Conservation (phyloP, 1,140 invertebrate genomes). For the Rhagoletis zephyria region DNA sequence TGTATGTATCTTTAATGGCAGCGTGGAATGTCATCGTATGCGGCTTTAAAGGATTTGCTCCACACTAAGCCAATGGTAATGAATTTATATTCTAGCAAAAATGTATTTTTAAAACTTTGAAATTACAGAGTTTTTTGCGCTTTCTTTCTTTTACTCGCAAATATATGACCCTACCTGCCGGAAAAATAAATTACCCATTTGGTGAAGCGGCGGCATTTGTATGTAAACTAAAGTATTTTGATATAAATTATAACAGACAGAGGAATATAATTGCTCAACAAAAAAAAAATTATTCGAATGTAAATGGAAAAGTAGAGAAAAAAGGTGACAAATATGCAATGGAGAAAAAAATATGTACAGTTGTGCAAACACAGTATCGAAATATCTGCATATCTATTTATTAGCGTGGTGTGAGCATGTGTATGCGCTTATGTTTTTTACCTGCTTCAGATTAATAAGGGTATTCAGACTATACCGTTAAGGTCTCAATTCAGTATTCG, state of each 20-base stretch:
- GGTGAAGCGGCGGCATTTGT: background rate
- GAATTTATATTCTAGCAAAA: conserved; percentile 13
- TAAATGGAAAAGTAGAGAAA: background rate
- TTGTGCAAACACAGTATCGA: background rate
- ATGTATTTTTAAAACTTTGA: conserved; percentile 18
- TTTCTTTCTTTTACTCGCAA: background rate
- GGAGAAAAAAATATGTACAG: background rate
- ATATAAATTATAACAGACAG: conserved; percentile 45
- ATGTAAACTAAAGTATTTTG: background rate
- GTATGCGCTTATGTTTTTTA: background rate
- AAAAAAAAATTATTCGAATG: background rate
- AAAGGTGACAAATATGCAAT: background rate
- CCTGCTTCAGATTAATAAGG: background rate
- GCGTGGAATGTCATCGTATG: background rate
- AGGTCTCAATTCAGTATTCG: too few species aligned
- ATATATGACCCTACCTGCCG: background rate
- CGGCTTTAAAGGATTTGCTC: conserved; percentile 20
- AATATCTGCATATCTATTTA: background rate
- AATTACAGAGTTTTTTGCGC: background rate
- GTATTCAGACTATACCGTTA: too few species aligned
- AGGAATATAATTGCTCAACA: background rate
- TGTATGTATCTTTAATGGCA: background rate
- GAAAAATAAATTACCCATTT: conserved; percentile 30
- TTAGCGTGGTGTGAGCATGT: background rate
- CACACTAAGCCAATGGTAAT: conserved; percentile 8